Percentiles rank a stretch among this genome's conserved stretches.
phyloP scores from a whole-genome alignment of 2,888 invertebrate species.

The Hololepta plana region DNA sequence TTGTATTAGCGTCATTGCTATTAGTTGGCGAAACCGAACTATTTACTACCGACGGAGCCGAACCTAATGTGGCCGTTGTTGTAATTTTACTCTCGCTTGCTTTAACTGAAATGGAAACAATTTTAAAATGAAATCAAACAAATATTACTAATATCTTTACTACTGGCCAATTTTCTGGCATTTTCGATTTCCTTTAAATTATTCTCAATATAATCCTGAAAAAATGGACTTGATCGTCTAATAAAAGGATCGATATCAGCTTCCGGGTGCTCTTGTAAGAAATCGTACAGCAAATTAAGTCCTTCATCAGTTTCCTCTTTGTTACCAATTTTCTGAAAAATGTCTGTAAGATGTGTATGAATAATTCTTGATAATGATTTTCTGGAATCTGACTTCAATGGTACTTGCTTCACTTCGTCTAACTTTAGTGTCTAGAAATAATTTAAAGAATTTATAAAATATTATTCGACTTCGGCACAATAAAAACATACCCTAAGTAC shows the following conservation, averaged over 20 bases:
- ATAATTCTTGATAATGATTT: slow-evolving; percentile 48
- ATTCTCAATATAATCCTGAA: slow-evolving; percentile 70
- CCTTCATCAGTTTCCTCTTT: slow-evolving; percentile 76
- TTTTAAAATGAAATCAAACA: not conserved
- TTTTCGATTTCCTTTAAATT: slow-evolving; percentile 44
- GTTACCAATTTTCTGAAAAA: slow-evolving; percentile 78
- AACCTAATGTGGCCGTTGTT: not conserved
- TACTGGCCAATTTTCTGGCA: slow-evolving; percentile 17
- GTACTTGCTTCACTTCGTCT: slow-evolving; percentile 28
- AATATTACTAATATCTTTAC: not conserved
- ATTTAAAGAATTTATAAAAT: slow-evolving; percentile 2
- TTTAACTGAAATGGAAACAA: not conserved
- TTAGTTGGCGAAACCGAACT: not conserved
- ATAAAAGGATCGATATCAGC: slow-evolving; percentile 74
- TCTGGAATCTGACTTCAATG: slow-evolving; percentile 17
- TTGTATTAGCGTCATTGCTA: slow-evolving; percentile 6
- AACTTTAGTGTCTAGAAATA: slow-evolving; percentile 28
- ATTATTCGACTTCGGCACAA: not conserved
- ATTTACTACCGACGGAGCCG: not conserved
- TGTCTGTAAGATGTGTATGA: slow-evolving; percentile 76
- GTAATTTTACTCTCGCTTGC: not conserved
- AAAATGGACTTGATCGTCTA: slow-evolving; percentile 65
- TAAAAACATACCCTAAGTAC: slow-evolving; percentile 45
- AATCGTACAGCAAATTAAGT: slow-evolving; percentile 60
- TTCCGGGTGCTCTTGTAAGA: slow-evolving; percentile 64